Conservation (phyloP, 2,113 vertebrate genomes). For the Tinamus guttatus region DNA sequence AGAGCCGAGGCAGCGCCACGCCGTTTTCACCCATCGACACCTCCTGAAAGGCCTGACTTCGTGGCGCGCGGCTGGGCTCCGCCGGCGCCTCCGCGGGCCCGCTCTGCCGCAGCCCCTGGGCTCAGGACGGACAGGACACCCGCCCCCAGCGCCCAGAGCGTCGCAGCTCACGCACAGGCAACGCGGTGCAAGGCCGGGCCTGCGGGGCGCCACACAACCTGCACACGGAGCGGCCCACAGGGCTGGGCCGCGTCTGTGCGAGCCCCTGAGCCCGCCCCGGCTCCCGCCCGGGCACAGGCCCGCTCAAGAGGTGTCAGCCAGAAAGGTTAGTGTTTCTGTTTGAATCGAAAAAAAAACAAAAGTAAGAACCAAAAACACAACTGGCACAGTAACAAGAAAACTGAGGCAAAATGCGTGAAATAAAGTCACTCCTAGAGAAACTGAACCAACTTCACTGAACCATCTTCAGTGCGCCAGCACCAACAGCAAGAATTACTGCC, state of each 20-base stretch:
- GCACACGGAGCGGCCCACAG: not conserved
- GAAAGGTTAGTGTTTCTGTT: not conserved
- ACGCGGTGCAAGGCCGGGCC: too few relatives aligned
- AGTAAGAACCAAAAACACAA: not conserved
- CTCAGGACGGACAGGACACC: too few relatives aligned
- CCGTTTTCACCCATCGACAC: not conserved
- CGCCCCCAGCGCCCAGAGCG: too few relatives aligned
- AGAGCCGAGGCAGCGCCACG: not conserved
- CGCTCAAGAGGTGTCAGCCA: not conserved
- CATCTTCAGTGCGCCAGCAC: not conserved
- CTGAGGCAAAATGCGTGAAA: not conserved
- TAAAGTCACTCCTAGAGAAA: not conserved
- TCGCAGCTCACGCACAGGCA: too few relatives aligned
- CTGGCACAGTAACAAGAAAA: not conserved
- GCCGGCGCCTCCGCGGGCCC: too few relatives aligned
- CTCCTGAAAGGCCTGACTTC: not conserved
- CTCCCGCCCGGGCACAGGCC: not conserved
- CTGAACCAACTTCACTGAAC: not conserved
- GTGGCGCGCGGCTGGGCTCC: too few relatives aligned
- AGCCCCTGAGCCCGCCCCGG: not conserved
- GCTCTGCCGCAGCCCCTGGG: too few relatives aligned
- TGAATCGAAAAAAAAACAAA: not conserved
- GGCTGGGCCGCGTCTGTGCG: not conserved
- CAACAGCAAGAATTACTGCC: rapidly evolving
- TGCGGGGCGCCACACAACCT: too few relatives aligned